Conservation (phyloP, 2,888 invertebrate genomes). For the Thecophora atra region DNA sequence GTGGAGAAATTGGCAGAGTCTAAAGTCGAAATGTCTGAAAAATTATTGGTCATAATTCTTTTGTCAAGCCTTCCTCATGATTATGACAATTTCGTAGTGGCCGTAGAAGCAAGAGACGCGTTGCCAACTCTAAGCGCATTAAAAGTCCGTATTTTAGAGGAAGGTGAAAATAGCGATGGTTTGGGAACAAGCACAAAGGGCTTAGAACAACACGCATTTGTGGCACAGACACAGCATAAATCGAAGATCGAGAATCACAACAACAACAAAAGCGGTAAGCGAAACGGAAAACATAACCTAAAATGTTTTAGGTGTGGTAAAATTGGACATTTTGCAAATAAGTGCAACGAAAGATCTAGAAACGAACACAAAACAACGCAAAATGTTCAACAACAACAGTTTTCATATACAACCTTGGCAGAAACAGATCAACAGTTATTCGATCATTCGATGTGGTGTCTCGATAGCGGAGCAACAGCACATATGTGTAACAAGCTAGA, state of each 20-base stretch:
- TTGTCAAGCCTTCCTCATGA: constrained; percentile 36
- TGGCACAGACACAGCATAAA: constrained; percentile 9
- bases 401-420: too few relatives aligned
- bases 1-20: constrained; percentile 33
- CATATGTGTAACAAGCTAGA: too few relatives aligned
- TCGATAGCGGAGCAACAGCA: too few relatives aligned
- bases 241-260: background rate
- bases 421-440: too few relatives aligned
- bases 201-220: constrained; percentile 30
- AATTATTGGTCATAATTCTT: constrained; percentile 39
- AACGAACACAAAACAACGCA: too few relatives aligned
- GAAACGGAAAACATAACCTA: background rate
- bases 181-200: background rate
- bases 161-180: constrained; percentile 14
- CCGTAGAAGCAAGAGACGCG: constrained; percentile 40
- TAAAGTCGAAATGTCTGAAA: constrained; percentile 16
- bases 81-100: constrained; percentile 40
- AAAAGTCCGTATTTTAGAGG: constrained; percentile 37
- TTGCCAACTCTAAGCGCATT: constrained; percentile 32
- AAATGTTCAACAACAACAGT: too few relatives aligned
- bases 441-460: too few relatives aligned
- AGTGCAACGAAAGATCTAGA: too few relatives aligned
- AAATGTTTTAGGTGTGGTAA: constrained; percentile 35
- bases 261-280: constrained; percentile 1
- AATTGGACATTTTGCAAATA: too few relatives aligned